These are phyloP conservation scores for Danio choprae DNA, from an alignment of 2,797 vertebrate species.

Conservation along the genomic window DNA sequence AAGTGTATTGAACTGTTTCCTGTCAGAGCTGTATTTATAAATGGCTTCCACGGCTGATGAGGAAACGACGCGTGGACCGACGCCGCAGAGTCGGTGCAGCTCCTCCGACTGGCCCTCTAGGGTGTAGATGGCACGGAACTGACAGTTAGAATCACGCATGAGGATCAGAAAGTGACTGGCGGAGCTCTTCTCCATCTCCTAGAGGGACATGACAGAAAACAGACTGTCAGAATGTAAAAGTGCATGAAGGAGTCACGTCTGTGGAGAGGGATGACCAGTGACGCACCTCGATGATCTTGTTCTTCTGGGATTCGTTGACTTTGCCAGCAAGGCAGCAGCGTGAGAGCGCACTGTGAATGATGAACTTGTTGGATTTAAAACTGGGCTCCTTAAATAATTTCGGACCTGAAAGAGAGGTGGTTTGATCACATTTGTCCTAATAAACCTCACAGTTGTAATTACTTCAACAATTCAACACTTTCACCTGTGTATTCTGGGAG, in stretches of 20 bases:
- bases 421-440: neutral
- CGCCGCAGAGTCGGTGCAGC: conserved; percentile 81
- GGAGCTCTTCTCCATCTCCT: conserved; percentile 92
- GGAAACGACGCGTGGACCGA: conserved; percentile 81
- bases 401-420: conserved; percentile 75
- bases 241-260: neutral
- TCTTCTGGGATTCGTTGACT: conserved; percentile 90
- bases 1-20: conserved; percentile 91
- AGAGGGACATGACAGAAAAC: neutral
- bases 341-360: conserved; percentile 90
- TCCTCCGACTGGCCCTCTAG: conserved; percentile 83
- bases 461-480: neutral
- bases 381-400: conserved; percentile 93
- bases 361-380: conserved; percentile 94
- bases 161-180: conserved; percentile 93
- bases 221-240: neutral
- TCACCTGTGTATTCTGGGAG: conserved; percentile 89
- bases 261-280: neutral
- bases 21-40: conserved; percentile 93
- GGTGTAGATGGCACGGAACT: conserved; percentile 91
- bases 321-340: conserved; percentile 93
- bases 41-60: conserved; percentile 85
- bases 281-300: conserved; percentile 86
- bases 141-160: conserved; percentile 89
- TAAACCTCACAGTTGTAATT: neutral